Conservation (phyloP, 2,888 invertebrate species). For the Sialis fuliginosa region DNA sequence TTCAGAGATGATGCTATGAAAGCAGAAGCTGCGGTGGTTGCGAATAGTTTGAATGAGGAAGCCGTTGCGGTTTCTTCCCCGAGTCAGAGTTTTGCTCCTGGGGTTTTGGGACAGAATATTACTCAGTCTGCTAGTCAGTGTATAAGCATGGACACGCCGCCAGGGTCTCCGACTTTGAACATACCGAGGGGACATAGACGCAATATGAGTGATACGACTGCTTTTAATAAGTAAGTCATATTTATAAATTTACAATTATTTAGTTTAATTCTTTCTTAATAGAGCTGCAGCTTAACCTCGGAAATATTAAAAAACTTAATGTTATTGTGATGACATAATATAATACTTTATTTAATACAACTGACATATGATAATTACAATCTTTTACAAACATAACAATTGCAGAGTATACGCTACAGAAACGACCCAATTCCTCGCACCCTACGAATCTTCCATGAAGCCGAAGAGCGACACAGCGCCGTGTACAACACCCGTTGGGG, state of each 20-base stretch:
- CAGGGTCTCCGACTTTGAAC: constrained; percentile 21
- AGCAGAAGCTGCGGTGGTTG: constrained; percentile 18
- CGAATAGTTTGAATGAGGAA: constrained; percentile 11
- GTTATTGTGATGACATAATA: not conserved
- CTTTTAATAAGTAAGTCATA: constrained; percentile 52
- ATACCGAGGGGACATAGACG: constrained; percentile 45
- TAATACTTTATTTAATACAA: not conserved
- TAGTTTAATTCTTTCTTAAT: not conserved
- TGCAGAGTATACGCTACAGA: constrained; percentile 53
- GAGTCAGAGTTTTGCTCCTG: constrained; percentile 15
- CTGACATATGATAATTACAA: not conserved
- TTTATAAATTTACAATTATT: not conserved
- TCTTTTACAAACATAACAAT: constrained; percentile 8
- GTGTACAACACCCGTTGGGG: constrained; percentile 17
- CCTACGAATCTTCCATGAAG: constrained; percentile 50
- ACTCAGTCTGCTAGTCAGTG: constrained; percentile 19
- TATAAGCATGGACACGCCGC: constrained; percentile 20
- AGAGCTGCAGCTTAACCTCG: not conserved
- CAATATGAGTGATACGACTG: constrained; percentile 71
- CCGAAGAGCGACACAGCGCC: constrained; percentile 25
- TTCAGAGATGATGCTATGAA: constrained; percentile 33
- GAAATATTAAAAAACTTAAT: not conserved
- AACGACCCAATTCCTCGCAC: constrained; percentile 55
- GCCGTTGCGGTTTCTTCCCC: constrained; percentile 15
- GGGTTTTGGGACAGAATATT: constrained; percentile 13